Conservation (phyloP, 2,888 invertebrate species). For the Congeria kusceri region DNA sequence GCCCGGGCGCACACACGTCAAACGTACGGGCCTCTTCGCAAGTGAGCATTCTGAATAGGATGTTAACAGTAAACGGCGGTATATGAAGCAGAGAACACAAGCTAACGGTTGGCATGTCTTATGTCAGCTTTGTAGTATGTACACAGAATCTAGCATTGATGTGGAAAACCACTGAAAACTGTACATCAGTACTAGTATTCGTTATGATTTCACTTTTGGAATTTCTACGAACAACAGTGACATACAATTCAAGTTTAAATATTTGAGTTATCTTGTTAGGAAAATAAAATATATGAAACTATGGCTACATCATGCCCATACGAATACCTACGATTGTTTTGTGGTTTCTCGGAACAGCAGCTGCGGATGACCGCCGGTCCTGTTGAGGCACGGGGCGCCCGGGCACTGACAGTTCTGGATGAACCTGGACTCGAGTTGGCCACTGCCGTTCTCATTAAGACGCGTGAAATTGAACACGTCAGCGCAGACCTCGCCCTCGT, state of each 20-base stretch:
- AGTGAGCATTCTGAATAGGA: slow-evolving; percentile 35
- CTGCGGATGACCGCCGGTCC: slow-evolving; percentile 6
- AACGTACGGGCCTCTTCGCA: slow-evolving; percentile 39
- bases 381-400: slow-evolving; percentile 7
- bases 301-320: too few species aligned
- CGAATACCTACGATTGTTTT: slow-evolving; percentile 50
- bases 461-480: slow-evolving; percentile 60
- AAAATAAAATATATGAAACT: too few species aligned
- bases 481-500: slow-evolving; percentile 47
- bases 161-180: too few species aligned
- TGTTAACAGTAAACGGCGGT: background rate
- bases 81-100: too few species aligned
- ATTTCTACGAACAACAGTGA: too few species aligned
- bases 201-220: too few species aligned
- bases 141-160: too few species aligned
- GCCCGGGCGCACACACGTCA: slow-evolving; percentile 17
- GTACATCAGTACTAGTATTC: too few species aligned
- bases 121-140: too few species aligned
- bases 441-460: slow-evolving; percentile 43
- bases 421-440: slow-evolving; percentile 40
- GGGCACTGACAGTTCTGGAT: slow-evolving; percentile 51
- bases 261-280: too few species aligned
- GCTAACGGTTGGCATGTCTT: too few species aligned
- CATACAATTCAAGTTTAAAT: too few species aligned
- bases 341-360: slow-evolving; percentile 54